phyloP scores from a whole-genome alignment of 2,113 vertebrate species.

The Eonycteris spelaea region DNA sequence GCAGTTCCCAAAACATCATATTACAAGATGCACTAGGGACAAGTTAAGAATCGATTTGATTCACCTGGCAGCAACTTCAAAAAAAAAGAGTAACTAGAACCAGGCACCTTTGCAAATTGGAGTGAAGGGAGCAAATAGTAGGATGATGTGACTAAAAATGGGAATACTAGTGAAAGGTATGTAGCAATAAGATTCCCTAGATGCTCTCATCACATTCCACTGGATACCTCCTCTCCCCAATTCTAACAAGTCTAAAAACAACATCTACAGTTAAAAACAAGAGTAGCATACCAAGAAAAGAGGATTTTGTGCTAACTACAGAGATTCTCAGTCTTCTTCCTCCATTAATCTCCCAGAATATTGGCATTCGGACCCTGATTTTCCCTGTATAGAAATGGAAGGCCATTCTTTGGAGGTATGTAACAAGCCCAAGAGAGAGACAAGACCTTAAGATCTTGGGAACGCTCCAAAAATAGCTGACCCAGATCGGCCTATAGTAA shows the following conservation, averaged over 20 bases:
- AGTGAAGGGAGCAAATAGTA: not conserved
- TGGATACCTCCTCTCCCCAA: not conserved
- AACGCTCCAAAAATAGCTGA: not conserved
- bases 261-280: not conserved
- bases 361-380: not conserved
- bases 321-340: not conserved
- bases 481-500: not conserved
- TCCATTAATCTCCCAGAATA: conserved; percentile 10
- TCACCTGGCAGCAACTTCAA: conserved; percentile 14
- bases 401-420: not conserved
- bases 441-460: not conserved
- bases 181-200: not conserved
- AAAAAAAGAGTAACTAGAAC: not conserved
- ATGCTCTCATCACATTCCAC: not conserved
- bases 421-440: not conserved
- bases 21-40: not conserved
- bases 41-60: not conserved
- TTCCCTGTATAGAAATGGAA: not conserved
- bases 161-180: not conserved
- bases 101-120: not conserved
- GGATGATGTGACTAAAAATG: not conserved
- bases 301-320: not conserved
- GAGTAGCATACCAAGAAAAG: not conserved
- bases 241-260: not conserved
- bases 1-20: not conserved